phyloP scores from a whole-genome alignment of 2,888 invertebrate species.

The Galerucella calmariensis region DNA sequence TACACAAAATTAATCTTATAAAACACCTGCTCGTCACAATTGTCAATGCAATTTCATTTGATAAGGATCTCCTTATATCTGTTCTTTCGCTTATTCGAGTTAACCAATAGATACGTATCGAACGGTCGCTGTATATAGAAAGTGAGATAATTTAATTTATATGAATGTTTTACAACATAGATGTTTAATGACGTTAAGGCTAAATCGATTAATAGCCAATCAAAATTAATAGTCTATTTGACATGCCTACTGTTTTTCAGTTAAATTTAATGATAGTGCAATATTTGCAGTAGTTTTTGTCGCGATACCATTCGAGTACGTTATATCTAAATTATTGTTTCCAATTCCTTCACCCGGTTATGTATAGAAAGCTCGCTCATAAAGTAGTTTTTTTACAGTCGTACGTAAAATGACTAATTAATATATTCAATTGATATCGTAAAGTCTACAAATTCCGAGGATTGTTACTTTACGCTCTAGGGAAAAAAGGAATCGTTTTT shows the following conservation, averaged over 20 bases:
- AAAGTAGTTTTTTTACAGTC: too few relatives aligned
- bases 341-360: background rate
- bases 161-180: slow-evolving; percentile 18
- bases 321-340: background rate
- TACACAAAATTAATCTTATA: background rate
- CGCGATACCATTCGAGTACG: background rate
- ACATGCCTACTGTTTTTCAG: slow-evolving; percentile 30
- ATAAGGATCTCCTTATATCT: slow-evolving; percentile 1
- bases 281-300: background rate
- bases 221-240: slow-evolving; percentile 33
- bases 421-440: too few relatives aligned
- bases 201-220: slow-evolving; percentile 38
- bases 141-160: slow-evolving; percentile 27
- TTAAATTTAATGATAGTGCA: slow-evolving; percentile 3
- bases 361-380: too few relatives aligned
- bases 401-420: too few relatives aligned
- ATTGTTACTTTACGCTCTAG: too few relatives aligned
- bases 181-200: slow-evolving; percentile 31
- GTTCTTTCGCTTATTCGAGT: slow-evolving; percentile 12
- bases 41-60: slow-evolving; percentile 9
- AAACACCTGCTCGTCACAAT: background rate
- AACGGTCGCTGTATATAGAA: slow-evolving; percentile 7
- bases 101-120: slow-evolving; percentile 5
- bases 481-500: too few relatives aligned
- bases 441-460: too few relatives aligned